Evolutionary conservation across 2,888 invertebrate genomes (phyloP), one percentile per base, ranked within the genome.

Genomic region (Sesia bembeciformis): DNA sequence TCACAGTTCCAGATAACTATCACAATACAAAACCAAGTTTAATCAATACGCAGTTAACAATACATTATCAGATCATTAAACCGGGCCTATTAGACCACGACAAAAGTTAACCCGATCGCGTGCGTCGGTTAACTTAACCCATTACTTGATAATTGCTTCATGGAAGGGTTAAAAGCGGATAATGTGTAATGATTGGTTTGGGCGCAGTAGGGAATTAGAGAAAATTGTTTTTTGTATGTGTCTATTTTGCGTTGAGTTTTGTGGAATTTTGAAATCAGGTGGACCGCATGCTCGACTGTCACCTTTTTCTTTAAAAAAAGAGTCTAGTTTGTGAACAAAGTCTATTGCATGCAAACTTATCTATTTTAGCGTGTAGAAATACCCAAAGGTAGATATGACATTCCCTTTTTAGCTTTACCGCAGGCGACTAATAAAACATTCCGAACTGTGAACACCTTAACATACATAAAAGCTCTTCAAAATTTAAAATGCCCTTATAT

Each of bases 111-210:
- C 67, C 62, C 68, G 71, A 80, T 84, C 78, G 83, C 83, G 83
- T 85, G 85, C 69, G 60, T 66, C 63, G 63, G 67, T 69, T 70
- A 82, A 80, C 70, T 72, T 68, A 64, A 39, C 6, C 39, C 53
- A 52, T 51, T 53, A 54, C 8, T 4, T 72, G 76, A 78, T 84
- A 85, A 86, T 85, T 81, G 75, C 84, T 84, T 76, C 74, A 81
- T 78, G 46, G 57, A 78, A 83, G 84, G 84, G 81, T 82, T 82
- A 72, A 72, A 46, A 60, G 60, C 63, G 72, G 78, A 76, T 82
- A 78, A 81, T 76, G 66, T 61, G 65, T 60, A 55, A 63, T 72
- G 75, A 82, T 81, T 72, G 76, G 68, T 46, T 46, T 56, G 71
- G 76, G 65, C 66, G 65, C 72, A 23, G 72, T 67, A 67, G 61